A percentile compares a stretch with the other conserved stretches of the same genome.
These are phyloP conservation scores for Euglossa dilemma DNA, from an alignment of 1,140 invertebrate species.

Conservation along the genomic window DNA sequence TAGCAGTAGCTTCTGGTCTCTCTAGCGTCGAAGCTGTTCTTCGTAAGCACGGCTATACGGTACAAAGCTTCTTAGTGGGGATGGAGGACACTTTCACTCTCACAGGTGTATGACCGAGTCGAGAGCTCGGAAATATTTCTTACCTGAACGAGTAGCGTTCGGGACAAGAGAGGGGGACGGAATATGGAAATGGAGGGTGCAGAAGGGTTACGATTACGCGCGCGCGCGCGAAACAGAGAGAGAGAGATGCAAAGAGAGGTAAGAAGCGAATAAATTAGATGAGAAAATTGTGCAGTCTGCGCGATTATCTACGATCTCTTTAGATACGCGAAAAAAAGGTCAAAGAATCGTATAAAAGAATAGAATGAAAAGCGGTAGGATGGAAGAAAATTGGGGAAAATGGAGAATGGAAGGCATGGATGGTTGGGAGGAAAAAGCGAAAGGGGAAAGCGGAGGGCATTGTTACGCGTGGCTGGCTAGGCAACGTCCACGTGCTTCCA, in stretches of 20 bases:
- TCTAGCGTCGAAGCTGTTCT: constrained; percentile 39
- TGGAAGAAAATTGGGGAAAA: background rate
- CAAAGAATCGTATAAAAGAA: background rate
- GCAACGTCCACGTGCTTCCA: constrained; percentile 74
- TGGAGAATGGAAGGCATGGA: too few species aligned
- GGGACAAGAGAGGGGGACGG: background rate
- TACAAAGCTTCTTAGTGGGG: constrained; percentile 64
- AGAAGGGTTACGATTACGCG: background rate
- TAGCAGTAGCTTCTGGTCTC: background rate
- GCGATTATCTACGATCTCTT: background rate
- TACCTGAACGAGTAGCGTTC: constrained; percentile 19
- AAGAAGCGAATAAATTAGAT: background rate
- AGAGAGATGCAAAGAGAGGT: background rate
- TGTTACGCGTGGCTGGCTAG: constrained; percentile 71
- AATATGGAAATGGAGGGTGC: background rate
- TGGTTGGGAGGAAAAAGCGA: background rate
- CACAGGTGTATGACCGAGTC: constrained; percentile 81
- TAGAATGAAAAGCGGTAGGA: background rate
- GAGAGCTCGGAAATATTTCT: constrained; percentile 56
- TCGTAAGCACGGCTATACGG: constrained; percentile 49
- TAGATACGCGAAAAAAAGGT: background rate
- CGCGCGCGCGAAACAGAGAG: background rate
- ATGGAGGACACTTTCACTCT: constrained; percentile 81
- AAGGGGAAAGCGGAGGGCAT: constrained; percentile 51
- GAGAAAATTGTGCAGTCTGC: background rate